phyloP scores from a whole-genome alignment of 2,113 vertebrate species.

The Grantiella picta region DNA sequence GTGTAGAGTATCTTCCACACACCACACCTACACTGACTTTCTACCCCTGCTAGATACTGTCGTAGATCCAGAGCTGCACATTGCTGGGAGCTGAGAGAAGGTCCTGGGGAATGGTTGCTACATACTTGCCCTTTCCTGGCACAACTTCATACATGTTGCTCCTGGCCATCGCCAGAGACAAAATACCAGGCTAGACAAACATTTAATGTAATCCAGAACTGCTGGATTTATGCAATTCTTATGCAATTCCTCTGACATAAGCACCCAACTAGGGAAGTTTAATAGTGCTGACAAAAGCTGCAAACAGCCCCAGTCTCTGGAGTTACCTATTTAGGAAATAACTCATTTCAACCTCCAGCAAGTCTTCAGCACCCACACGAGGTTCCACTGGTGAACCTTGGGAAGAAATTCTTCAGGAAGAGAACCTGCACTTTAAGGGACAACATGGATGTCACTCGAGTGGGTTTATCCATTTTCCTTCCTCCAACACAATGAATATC shows the following conservation, averaged over 20 bases:
- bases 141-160: not conserved
- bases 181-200: not conserved
- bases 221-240: not conserved
- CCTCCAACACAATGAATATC: not conserved
- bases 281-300: not conserved
- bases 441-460: not conserved
- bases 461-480: not conserved
- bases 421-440: not conserved
- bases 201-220: not conserved
- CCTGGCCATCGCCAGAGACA: not conserved
- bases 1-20: fast-evolving
- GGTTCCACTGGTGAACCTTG: not conserved
- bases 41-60: not conserved
- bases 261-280: not conserved
- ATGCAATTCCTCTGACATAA: not conserved
- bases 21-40: not conserved
- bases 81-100: not conserved
- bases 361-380: not conserved
- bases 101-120: not conserved
- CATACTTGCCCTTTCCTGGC: not conserved
- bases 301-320: not conserved
- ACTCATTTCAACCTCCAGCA: not conserved
- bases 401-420: not conserved
- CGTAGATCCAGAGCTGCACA: not conserved
- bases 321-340: not conserved